A percentile compares a stretch with the other conserved stretches of the same genome.
Conservation (phyloP, 2,113 vertebrate species). For the Oryzias melastigma region DNA sequence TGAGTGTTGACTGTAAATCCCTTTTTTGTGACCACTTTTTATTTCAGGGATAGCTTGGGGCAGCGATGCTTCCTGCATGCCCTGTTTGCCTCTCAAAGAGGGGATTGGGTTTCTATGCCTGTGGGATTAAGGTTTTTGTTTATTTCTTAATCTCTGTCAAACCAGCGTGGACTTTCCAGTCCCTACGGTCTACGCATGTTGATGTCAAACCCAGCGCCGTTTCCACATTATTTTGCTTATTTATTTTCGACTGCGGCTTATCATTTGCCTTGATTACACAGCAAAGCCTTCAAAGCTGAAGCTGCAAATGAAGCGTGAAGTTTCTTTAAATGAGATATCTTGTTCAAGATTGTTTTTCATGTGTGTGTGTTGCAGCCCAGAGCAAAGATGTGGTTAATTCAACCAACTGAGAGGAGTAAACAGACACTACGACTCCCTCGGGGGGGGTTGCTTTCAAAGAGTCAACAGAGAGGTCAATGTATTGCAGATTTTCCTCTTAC, state of each 20-base stretch:
- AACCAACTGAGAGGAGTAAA: conserved; percentile 34
- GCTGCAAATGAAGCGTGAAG: conserved; percentile 42
- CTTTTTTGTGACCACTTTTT: conserved; percentile 43
- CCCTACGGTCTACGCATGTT: conserved; percentile 28
- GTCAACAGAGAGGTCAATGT: conserved; percentile 60
- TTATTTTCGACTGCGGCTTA: conserved; percentile 5
- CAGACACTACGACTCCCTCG: conserved; percentile 46
- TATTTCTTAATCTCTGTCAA: conserved; percentile 33
- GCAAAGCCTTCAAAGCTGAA: conserved; percentile 33
- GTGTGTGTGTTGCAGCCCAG: conserved; percentile 31
- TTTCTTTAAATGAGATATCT: conserved; percentile 33
- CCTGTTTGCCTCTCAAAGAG: conserved; percentile 11
- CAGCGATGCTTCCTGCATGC: conserved; percentile 33
- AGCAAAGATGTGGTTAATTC: conserved; percentile 55
- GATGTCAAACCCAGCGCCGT: conserved; percentile 13
- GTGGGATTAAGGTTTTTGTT: conserved; percentile 37
- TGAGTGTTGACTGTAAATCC: conserved; percentile 55
- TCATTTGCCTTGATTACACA: conserved; percentile 25
- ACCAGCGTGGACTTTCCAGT: conserved; percentile 11
- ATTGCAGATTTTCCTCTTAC: conserved; percentile 31
- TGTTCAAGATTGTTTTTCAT: conserved; percentile 24
- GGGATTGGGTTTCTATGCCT: conserved; percentile 26
- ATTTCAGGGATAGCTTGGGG: conserved; percentile 40
- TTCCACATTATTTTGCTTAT: conserved; percentile 12
- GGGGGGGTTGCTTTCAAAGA: conserved; percentile 54